These are phyloP conservation scores for Netta rufina DNA, from an alignment of 2,797 vertebrate genomes.

Conservation along the genomic window DNA sequence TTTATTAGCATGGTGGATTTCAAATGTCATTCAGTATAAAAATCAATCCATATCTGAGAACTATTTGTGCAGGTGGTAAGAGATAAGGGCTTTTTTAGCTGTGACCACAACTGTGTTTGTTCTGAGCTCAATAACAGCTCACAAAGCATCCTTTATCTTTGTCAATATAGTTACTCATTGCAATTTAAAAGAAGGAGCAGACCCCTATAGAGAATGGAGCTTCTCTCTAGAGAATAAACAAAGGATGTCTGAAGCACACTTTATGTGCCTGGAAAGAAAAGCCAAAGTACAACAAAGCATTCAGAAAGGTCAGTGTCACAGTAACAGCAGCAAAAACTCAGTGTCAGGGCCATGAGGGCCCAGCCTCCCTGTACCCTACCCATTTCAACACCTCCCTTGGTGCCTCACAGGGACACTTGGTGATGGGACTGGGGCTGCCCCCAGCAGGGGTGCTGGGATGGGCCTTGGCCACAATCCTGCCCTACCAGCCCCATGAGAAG, in stretches of 20 bases:
- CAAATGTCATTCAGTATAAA: background rate
- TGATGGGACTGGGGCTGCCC: accelerated
- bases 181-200: background rate
- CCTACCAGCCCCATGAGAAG: background rate
- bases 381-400: background rate
- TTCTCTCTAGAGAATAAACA: background rate
- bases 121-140: background rate
- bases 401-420: background rate
- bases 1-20: background rate
- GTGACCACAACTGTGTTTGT: background rate
- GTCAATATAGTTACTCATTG: background rate
- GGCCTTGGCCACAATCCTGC: background rate
- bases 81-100: background rate
- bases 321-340: background rate
- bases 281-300: background rate
- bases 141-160: background rate
- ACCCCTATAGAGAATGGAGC: background rate
- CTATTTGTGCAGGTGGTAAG: background rate
- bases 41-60: background rate
- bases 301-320: background rate
- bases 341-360: background rate
- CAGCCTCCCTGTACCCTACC: background rate
- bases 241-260: background rate
- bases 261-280: background rate
- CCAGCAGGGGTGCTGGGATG: too few relatives aligned